Percentiles rank a stretch among this genome's conserved stretches.
Evolutionary conservation across 2,888 invertebrate genomes (phyloP).

Genomic region (Lissonota sp.): DNA sequence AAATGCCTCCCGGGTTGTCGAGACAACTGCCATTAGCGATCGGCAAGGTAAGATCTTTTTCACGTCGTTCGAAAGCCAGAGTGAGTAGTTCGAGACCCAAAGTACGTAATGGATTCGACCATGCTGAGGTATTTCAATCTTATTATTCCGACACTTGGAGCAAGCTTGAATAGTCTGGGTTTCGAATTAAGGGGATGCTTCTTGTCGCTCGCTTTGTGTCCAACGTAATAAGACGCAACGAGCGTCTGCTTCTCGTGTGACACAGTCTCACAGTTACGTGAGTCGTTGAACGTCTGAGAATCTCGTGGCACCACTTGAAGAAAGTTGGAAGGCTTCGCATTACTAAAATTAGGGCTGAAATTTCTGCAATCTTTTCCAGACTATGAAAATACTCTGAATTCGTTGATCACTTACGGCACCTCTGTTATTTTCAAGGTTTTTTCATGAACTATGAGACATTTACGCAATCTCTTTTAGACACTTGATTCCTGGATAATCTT

Average conservation of each 20-base stretch:
- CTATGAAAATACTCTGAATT: too few relatives aligned
- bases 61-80: not conserved
- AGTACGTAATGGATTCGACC: conserved; percentile 9
- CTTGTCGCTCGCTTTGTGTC: not conserved
- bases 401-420: too few relatives aligned
- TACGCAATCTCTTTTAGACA: too few relatives aligned
- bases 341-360: too few relatives aligned
- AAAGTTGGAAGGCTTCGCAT: not conserved
- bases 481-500: too few relatives aligned
- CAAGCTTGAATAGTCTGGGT: not conserved
- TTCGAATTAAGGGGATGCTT: not conserved
- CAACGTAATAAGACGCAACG: conserved; percentile 15
- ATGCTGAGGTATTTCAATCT: not conserved
- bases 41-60: not conserved
- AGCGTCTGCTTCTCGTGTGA: not conserved
- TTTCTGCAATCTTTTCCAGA: too few relatives aligned
- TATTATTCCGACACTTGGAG: too few relatives aligned
- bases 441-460: too few relatives aligned
- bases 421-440: too few relatives aligned
- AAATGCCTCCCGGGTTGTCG: conserved; percentile 29
- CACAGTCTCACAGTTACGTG: conserved; percentile 24
- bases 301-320: conserved; percentile 3
- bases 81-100: conserved; percentile 23
- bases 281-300: conserved; percentile 21
- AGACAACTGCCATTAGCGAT: not conserved